A percentile compares a stretch with the other conserved stretches of the same genome.
Conservation (phyloP, 2,113 vertebrate genomes). For the Zosterops japonicus region DNA sequence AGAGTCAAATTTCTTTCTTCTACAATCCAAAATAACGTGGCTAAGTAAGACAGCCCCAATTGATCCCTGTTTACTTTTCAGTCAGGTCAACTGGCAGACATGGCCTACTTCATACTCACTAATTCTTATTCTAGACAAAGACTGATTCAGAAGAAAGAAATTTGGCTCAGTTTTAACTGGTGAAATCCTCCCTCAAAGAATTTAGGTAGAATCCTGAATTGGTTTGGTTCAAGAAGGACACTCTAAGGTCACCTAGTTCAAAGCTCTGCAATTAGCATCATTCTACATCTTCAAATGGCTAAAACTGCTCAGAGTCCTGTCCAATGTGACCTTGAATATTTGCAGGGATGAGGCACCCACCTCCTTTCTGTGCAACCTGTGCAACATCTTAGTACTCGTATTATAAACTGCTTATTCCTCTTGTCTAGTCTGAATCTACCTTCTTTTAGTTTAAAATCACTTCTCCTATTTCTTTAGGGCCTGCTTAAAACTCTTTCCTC, state of each 20-base stretch:
- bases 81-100: neutral
- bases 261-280: neutral
- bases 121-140: neutral
- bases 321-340: neutral
- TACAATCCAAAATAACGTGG: neutral
- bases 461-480: neutral
- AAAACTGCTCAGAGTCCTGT: neutral
- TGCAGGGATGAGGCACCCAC: neutral
- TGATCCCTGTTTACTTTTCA: neutral
- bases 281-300: neutral
- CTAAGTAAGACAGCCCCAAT: neutral
- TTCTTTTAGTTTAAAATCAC: neutral
- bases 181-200: neutral
- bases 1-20: neutral
- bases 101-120: neutral
- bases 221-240: neutral
- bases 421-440: neutral
- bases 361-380: neutral
- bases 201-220: neutral
- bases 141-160: neutral
- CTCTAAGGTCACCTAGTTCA: neutral
- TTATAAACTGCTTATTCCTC: neutral
- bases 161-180: neutral
- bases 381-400: fast-evolving
- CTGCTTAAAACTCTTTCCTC: neutral